Percentiles rank a stretch among this genome's conserved stretches.
Evolutionary conservation across 1,140 invertebrate species (phyloP).

Genomic region (Cydia amplana): DNA sequence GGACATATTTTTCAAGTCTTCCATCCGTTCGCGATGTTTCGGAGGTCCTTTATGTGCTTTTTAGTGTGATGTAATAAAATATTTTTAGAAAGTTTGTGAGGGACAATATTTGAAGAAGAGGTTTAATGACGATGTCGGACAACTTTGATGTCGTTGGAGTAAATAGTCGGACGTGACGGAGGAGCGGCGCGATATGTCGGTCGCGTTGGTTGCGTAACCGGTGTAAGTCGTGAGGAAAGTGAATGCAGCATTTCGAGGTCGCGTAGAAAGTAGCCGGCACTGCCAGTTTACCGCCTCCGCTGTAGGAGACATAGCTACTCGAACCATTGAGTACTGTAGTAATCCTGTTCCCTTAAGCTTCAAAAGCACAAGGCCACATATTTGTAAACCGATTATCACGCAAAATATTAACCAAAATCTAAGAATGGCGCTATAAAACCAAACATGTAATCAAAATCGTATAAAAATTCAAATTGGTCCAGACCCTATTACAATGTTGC

Average conservation of each 20-base stretch:
- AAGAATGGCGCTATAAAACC: constrained; percentile 48
- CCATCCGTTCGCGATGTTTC: constrained; percentile 37
- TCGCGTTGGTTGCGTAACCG: constrained; percentile 73
- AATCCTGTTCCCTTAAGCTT: constrained; percentile 15
- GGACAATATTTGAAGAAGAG: constrained; percentile 37
- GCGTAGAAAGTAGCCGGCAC: constrained; percentile 73
- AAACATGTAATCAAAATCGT: constrained; percentile 47
- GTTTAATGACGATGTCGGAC: constrained; percentile 28
- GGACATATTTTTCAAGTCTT: constrained; percentile 62
- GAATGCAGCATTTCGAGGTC: constrained; percentile 78
- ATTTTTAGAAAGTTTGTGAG: constrained; percentile 36
- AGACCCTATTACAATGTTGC: constrained; percentile 65
- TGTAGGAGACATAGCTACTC: constrained; percentile 41
- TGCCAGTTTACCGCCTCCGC: constrained; percentile 43
- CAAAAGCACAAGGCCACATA: constrained; percentile 33
- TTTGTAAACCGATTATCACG: constrained; percentile 44
- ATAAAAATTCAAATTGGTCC: constrained; percentile 45
- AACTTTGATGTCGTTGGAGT: constrained; percentile 35
- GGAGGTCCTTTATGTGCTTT: constrained; percentile 14
- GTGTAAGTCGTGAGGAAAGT: constrained; percentile 75
- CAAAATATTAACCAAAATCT: constrained; percentile 42
- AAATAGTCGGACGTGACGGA: constrained; percentile 35
- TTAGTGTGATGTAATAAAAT: constrained; percentile 28
- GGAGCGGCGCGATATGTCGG: constrained; percentile 65
- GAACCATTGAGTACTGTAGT: constrained; percentile 13